These are phyloP conservation scores for Charina bottae DNA, from an alignment of 2,113 vertebrate species.

Conservation along the genomic window DNA sequence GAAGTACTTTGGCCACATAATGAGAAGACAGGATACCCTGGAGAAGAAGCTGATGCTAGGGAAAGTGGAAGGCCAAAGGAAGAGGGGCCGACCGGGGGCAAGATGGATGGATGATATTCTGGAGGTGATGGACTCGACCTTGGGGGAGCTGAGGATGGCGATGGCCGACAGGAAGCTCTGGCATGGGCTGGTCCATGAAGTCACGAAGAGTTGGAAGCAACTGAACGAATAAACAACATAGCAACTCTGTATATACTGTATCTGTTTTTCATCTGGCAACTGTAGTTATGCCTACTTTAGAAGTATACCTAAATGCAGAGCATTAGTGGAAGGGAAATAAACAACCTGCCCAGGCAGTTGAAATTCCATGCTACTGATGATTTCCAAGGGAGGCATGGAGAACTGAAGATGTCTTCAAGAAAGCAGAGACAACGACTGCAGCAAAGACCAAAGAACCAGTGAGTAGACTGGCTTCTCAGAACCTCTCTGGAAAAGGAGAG, in stretches of 20 bases:
- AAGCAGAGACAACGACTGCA: neutral
- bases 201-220: too few species aligned
- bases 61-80: too few species aligned
- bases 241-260: neutral
- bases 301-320: neutral
- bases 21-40: too few species aligned
- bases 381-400: neutral
- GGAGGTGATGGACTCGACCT: too few species aligned
- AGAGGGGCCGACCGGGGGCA: too few species aligned
- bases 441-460: neutral
- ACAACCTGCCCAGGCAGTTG: neutral
- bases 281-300: neutral
- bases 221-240: too few species aligned
- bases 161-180: too few species aligned
- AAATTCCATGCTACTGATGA: neutral
- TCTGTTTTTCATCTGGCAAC: neutral
- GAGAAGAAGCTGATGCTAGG: too few species aligned
- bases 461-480: neutral
- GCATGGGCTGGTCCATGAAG: too few species aligned
- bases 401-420: neutral
- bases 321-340: neutral
- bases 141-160: too few species aligned
- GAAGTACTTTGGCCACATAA: too few species aligned
- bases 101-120: too few species aligned
- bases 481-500: neutral